A percentile compares a stretch with the other conserved stretches of the same genome.
Evolutionary conservation across 37 sponge, comb jelly and placozoan genomes (phyloP).

Genomic region (Halichondria panicea): DNA sequence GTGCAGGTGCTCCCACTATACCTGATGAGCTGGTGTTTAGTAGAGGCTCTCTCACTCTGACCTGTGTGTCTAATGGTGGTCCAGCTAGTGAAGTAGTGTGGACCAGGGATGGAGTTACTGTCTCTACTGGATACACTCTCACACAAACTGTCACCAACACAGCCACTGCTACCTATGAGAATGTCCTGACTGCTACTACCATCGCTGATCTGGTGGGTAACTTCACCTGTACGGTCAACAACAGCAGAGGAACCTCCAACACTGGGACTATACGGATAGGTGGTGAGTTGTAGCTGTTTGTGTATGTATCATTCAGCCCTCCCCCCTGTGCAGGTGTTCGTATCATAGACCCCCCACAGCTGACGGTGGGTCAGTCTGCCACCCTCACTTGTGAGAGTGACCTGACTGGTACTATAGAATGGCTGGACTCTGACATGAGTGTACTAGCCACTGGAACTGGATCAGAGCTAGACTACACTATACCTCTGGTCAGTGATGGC

Average conservation of each 20-base stretch:
- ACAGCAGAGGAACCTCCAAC: neutral
- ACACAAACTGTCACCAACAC: neutral
- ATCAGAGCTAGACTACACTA: neutral
- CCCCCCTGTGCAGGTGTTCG: slow-evolving; percentile 6
- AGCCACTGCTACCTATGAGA: slow-evolving; percentile 17
- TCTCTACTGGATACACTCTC: too few species aligned
- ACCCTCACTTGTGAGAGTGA: slow-evolving; percentile 7
- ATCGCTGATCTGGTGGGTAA: slow-evolving; percentile 1
- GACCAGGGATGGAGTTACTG: slow-evolving; percentile 31
- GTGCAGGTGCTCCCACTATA: too few species aligned
- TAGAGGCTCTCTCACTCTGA: neutral
- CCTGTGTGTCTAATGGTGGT: slow-evolving; percentile 30
- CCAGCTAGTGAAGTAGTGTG: slow-evolving; percentile 20
- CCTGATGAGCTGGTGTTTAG: too few species aligned
- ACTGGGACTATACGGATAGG: neutral
- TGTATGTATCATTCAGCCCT: neutral
- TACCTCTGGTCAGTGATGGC: slow-evolving; percentile 10
- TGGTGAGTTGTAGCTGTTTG: neutral
- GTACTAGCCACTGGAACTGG: neutral
- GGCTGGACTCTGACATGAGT: neutral
- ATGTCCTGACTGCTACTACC: neutral
- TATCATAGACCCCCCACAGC: slow-evolving; percentile 3
- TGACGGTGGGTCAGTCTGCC: slow-evolving; percentile 2
- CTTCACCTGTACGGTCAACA: slow-evolving; percentile 13
- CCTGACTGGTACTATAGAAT: neutral